A percentile compares a stretch with the other conserved stretches of the same genome.
These are phyloP conservation scores for Mixornis gularis DNA, from an alignment of 2,113 vertebrate species.

Conservation along the genomic window DNA sequence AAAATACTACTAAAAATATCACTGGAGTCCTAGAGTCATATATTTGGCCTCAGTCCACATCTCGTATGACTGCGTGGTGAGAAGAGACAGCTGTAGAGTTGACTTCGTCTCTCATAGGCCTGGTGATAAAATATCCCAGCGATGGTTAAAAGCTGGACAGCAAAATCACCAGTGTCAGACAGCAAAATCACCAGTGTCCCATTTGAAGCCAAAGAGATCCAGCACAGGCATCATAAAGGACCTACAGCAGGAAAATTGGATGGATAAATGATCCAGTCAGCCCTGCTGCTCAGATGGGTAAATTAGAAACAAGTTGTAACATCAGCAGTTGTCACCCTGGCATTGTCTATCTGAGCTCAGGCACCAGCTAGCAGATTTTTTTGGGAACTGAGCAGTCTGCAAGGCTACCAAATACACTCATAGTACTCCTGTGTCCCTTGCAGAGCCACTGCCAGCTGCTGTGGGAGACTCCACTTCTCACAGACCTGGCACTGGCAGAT, in stretches of 20 bases:
- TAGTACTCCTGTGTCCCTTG: neutral
- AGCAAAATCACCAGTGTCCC: neutral
- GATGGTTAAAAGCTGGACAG: neutral
- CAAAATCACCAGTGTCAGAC: neutral
- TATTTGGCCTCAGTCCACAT: neutral
- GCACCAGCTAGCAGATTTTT: neutral
- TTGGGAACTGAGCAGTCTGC: neutral
- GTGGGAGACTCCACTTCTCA: neutral
- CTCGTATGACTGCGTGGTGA: neutral
- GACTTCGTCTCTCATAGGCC: neutral
- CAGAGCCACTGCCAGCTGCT: neutral
- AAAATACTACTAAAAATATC: neutral
- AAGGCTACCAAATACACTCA: neutral
- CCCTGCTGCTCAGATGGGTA: neutral
- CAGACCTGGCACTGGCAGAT: neutral
- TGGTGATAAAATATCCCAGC: neutral
- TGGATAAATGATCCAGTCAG: neutral
- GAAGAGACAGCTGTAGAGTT: rapidly evolving
- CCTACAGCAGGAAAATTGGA: neutral
- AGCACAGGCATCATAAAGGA: neutral
- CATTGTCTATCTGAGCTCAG: neutral
- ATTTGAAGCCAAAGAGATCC: neutral
- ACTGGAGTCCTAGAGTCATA: neutral
- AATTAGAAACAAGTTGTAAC: rapidly evolving
- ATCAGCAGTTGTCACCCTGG: neutral